Conservation (phyloP, 2,797 vertebrate genomes). For the Sebastes kiyomatsui region DNA sequence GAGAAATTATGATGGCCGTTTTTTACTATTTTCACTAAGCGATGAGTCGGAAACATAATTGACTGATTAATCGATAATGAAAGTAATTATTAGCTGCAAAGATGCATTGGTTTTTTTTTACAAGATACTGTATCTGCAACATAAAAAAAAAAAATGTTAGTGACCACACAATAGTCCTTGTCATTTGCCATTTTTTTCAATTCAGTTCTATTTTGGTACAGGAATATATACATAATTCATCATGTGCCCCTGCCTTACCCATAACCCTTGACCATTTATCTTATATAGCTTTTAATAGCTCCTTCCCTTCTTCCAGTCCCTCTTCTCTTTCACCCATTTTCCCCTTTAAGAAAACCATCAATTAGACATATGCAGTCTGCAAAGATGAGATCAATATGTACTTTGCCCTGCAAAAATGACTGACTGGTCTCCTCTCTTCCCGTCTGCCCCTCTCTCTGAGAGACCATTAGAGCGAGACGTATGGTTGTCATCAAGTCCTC, state of each 20-base stretch:
- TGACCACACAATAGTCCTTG: not conserved
- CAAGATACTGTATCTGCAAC: not conserved
- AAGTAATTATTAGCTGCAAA: not conserved
- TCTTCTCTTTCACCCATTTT: not conserved
- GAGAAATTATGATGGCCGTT: not conserved
- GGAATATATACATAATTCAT: not conserved
- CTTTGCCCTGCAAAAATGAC: slow-evolving; percentile 11
- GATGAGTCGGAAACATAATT: not conserved
- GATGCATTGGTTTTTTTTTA: not conserved
- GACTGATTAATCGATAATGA: not conserved
- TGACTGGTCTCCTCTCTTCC: not conserved
- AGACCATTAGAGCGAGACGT: slow-evolving; percentile 34
- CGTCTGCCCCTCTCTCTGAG: slow-evolving; percentile 21
- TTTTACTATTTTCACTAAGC: not conserved
- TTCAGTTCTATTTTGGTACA: not conserved
- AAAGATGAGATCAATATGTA: slow-evolving; percentile 44
- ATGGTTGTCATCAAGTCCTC: slow-evolving; percentile 6
- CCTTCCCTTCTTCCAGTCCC: not conserved
- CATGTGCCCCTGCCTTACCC: not conserved
- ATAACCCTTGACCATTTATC: not conserved
- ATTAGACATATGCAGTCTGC: slow-evolving; percentile 29
- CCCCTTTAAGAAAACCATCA: slow-evolving; percentile 31
- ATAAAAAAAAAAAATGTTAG: not conserved
- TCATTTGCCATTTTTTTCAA: not conserved
- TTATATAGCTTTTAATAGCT: not conserved